Conservation (phyloP, 2,113 vertebrate species). For the Tapirus terrestris region DNA sequence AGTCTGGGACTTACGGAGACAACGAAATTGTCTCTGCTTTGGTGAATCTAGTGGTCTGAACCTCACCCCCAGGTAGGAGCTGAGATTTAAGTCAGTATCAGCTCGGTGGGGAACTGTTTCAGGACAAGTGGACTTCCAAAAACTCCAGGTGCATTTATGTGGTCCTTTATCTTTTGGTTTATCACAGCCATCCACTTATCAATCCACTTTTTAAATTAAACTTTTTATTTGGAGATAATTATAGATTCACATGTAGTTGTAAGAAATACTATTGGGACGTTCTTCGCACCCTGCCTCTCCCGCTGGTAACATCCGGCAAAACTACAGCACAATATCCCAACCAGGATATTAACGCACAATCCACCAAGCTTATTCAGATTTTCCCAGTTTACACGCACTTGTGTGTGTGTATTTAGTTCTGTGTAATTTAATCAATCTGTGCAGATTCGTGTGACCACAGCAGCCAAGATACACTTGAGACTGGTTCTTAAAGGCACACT, state of each 20-base stretch:
- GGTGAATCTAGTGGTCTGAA: background rate
- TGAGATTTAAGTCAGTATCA: background rate
- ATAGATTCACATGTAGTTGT: background rate
- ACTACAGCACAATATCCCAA: background rate
- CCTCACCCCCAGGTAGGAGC: background rate
- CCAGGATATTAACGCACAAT: background rate
- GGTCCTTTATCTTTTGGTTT: background rate
- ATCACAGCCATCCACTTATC: background rate
- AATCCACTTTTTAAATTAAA: background rate
- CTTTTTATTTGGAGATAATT: background rate
- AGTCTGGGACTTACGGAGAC: background rate
- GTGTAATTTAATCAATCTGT: background rate
- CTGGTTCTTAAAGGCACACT: background rate
- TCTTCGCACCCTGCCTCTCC: background rate
- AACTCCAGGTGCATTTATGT: background rate
- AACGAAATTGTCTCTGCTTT: background rate
- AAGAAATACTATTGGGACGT: background rate
- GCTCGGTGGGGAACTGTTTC: background rate
- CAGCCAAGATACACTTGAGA: background rate
- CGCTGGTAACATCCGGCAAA: background rate
- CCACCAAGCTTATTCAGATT: background rate
- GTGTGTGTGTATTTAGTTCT: background rate
- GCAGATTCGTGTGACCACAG: fast-evolving
- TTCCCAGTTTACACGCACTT: background rate
- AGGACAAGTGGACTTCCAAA: background rate